These are phyloP conservation scores for Malurus cyaneus DNA, from an alignment of 2,113 vertebrate species.

Conservation along the genomic window DNA sequence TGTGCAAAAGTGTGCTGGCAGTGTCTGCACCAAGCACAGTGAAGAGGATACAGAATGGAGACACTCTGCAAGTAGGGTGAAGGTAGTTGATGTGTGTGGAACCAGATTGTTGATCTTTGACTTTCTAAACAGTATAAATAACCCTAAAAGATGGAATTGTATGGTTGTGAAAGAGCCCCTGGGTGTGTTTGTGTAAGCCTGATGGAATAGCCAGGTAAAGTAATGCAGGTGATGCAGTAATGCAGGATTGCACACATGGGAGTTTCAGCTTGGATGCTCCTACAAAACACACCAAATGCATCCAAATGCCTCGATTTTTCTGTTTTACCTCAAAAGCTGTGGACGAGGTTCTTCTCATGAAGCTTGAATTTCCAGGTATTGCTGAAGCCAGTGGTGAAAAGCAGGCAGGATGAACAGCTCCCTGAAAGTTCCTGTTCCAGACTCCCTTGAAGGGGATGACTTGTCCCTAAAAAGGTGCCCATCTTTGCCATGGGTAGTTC, in stretches of 20 bases:
- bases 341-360: neutral
- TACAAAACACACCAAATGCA: neutral
- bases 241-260: neutral
- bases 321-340: neutral
- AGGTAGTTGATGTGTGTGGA: neutral
- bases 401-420: neutral
- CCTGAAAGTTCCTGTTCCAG: neutral
- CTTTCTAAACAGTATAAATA: neutral
- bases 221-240: neutral
- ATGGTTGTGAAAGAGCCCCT: neutral
- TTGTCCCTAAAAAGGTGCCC: neutral
- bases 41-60: neutral
- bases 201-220: neutral
- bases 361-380: neutral
- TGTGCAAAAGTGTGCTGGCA: neutral
- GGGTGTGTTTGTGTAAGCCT: neutral
- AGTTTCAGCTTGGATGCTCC: neutral
- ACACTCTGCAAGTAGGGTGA: too few relatives aligned
- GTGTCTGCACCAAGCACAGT: neutral
- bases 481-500: neutral
- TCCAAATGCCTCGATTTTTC: rapidly evolving
- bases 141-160: neutral
- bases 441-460: neutral
- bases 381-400: neutral
- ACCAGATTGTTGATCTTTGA: neutral